A percentile compares a stretch with the other conserved stretches of the same genome.
Conservation (phyloP, 2,113 vertebrate species). For the Platichthys stellatus region DNA sequence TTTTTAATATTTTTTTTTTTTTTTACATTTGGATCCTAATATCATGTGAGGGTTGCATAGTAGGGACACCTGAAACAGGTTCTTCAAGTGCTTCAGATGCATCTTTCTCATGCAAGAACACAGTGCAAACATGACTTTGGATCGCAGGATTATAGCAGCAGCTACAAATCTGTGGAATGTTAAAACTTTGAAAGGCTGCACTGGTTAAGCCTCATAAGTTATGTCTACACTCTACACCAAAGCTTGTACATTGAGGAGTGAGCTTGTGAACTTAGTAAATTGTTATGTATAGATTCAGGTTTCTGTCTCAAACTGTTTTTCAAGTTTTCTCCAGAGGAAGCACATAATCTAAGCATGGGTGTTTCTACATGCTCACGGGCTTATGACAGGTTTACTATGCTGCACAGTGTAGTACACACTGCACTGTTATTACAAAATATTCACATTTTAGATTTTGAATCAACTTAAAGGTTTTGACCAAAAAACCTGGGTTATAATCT, state of each 20-base stretch:
- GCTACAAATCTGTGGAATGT: not conserved
- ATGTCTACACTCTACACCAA: not conserved
- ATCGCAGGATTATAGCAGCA: not conserved
- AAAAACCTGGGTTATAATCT: too few species aligned
- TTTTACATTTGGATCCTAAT: not conserved
- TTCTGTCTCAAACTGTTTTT: not conserved
- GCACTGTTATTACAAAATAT: not conserved
- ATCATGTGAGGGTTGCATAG: not conserved
- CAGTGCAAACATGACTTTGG: not conserved
- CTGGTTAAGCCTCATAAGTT: not conserved
- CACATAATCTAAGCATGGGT: not conserved
- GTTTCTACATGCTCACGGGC: not conserved
- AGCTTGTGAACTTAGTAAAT: not conserved
- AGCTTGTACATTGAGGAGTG: not conserved
- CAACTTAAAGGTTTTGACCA: not conserved
- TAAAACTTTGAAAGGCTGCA: not conserved
- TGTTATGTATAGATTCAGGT: not conserved
- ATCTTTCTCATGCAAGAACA: constrained; percentile 2
- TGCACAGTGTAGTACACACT: not conserved
- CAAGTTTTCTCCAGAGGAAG: too few species aligned
- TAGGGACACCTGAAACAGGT: not conserved
- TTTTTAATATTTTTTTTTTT: not conserved
- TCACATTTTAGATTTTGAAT: not conserved
- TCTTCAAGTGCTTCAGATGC: not conserved
- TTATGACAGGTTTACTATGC: not conserved